Base-by-base conservation (phyloP, 2,113 vertebrate species). In the Halcyon malimbica region DNA sequence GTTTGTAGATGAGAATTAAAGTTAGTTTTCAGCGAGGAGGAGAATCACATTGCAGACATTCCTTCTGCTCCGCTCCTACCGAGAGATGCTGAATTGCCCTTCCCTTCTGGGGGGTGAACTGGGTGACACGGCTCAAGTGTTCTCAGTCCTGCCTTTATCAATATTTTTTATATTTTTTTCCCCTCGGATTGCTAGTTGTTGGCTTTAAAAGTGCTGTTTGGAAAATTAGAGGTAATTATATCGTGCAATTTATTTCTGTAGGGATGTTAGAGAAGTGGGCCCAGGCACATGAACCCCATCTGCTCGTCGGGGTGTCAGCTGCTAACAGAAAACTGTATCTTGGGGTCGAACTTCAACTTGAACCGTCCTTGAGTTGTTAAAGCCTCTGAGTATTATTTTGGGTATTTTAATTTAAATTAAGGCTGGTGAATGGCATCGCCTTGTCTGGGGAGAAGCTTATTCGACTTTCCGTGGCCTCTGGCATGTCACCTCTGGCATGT, bases 11-110 rank as follows among this genome's bases (percentile, higher is more conserved):
- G 20, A 24, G 82, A 50, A 89, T 91, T 69, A 69, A 89, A 96
- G 94, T 82, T 83, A 16, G 86, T 96, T 97, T 92, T 75, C 44
- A 67, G 60, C 18, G 16, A 21, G 87, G 83, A 81, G 65, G 77
- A 39, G 42, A 21, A 37, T 81, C 80, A 68, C 64, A 39, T 75
- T 84, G 87, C 73, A 87, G 95, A 71, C 91, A 81, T 83, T 78
- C 70, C 95, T 70, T 50, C 31, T 94, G 60, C 83, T 83, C 68
- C 8, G 11, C 64, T 70, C 63, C 35, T n/a, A 31, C 39, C 13
- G 46, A 83, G 82, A 84, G 81, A 88, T 94, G 90, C 83, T 91
- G 18, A 87, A 42, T 74, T 68, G 50, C 85, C 78, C 29, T 70
- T 70, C 75, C 16, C 15, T 18, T 15, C 31, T 16, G 20, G 1